Evolutionary conservation across 2,888 invertebrate genomes (phyloP).

Genomic region (Reticulitermes lucifugus): DNA sequence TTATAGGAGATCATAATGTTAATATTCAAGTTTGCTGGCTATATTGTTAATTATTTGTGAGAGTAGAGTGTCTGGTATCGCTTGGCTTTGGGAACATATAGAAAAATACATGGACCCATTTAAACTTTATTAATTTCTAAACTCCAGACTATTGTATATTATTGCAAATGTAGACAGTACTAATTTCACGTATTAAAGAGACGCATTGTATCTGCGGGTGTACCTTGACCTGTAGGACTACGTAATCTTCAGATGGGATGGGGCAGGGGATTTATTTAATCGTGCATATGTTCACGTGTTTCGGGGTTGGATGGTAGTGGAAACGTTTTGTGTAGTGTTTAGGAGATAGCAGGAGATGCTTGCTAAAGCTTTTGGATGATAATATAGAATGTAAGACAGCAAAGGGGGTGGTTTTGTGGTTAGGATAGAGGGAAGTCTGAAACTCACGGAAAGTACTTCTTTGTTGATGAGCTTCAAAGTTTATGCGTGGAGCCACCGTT

Average conservation of each 20-base stretch:
- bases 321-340: neutral
- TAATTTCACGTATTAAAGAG: neutral
- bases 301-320: neutral
- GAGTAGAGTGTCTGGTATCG: neutral
- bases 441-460: neutral
- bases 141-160: neutral
- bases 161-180: neutral
- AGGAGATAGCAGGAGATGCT: neutral
- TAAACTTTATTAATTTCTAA: neutral
- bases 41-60: conserved; percentile 21
- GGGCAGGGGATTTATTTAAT: neutral
- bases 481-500: neutral
- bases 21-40: conserved; percentile 6
- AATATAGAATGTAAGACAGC: neutral
- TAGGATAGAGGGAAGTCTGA: neutral
- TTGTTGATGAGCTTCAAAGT: neutral
- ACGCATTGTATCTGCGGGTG: neutral
- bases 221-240: neutral
- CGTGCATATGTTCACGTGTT: neutral
- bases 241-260: neutral
- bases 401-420: neutral
- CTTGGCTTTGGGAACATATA: neutral
- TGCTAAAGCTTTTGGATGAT: neutral
- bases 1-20: neutral
- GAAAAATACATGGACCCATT: neutral